Base-by-base conservation (phyloP, 37 sponge, comb jelly and placozoan species). In the Agelas oroides region DNA sequence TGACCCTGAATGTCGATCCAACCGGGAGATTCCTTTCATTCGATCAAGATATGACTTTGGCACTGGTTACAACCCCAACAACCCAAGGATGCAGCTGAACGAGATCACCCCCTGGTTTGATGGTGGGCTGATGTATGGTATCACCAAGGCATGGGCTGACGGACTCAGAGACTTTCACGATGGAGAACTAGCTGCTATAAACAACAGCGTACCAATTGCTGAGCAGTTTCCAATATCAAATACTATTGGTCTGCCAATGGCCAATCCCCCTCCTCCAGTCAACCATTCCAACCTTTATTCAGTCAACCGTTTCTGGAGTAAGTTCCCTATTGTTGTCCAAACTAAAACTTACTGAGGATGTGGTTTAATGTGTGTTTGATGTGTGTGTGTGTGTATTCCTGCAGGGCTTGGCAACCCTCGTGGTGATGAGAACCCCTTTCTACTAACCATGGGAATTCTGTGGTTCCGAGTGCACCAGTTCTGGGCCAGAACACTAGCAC, bases 31-130 rank as follows among this genome's bases (percentile, higher is more conserved):
- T 52, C 98, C 98, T 1, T 88, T 98, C 80, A 84, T 89, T 3
- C 79, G 98, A 19, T 70, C 79, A 72, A 87, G 94, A 57, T 98
- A 94, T 83, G 88, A 94, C 53, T 84, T 88, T 38, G 28, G 82
- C 2, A 95, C 96, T 36, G 98, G 98, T 24, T 90, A 93, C 66
- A 40, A 71, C 33, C 96, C 98, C 15, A 89, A 94, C 76, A 88
- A 82, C 32, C 98, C 98, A 0, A 76, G 98, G 40, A 68, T 86
- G 90, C 98, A 98, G 92, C 83, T 98, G 81, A 98, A 98, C 59
- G 95, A 95, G 65, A 96, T 98, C 76, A 96, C 94, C 16, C 96
- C 98, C 0, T 98, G 94, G 93, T 78, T 98, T 28, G 98, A 98
- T 68, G 98, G 94, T 8, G 92, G 94, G 3, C 87, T 96, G 27